Percentiles rank a stretch among this genome's conserved stretches.
phyloP scores from a whole-genome alignment of 2,888 invertebrate species.

The Mechanitis mazaeus region DNA sequence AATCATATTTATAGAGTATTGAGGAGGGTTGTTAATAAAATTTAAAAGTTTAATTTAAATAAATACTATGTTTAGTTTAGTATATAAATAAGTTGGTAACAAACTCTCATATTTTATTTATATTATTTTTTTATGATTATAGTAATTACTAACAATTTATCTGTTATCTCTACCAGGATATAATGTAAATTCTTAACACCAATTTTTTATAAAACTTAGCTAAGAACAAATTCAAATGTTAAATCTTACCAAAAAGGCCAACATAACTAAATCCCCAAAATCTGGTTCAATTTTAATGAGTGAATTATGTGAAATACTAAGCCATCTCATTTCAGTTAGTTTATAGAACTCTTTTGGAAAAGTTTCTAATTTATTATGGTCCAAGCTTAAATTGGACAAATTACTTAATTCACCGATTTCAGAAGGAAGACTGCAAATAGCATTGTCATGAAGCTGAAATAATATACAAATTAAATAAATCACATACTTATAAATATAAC shows the following conservation, averaged over 20 bases:
- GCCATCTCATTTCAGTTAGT: constrained; percentile 81
- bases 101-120: too few species aligned
- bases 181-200: too few species aligned
- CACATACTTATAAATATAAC: not conserved
- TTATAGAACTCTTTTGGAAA: constrained; percentile 82
- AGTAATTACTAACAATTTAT: too few species aligned
- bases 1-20: too few species aligned
- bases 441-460: constrained; percentile 89
- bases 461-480: constrained; percentile 8
- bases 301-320: constrained; percentile 86
- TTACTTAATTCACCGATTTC: constrained; percentile 83
- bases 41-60: too few species aligned
- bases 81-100: too few species aligned
- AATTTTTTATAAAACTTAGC: too few species aligned
- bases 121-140: too few species aligned
- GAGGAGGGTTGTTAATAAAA: too few species aligned
- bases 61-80: too few species aligned
- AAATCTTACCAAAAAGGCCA: constrained; percentile 69
- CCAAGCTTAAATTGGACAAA: constrained; percentile 81
- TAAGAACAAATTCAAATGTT: not conserved
- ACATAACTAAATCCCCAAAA: constrained; percentile 86
- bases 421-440: constrained; percentile 81
- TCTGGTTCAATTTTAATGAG: constrained; percentile 81
- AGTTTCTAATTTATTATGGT: constrained; percentile 80
- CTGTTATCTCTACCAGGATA: too few species aligned